Evolutionary conservation across 2,888 invertebrate genomes (phyloP).

Genomic region (Smittia sp.): DNA sequence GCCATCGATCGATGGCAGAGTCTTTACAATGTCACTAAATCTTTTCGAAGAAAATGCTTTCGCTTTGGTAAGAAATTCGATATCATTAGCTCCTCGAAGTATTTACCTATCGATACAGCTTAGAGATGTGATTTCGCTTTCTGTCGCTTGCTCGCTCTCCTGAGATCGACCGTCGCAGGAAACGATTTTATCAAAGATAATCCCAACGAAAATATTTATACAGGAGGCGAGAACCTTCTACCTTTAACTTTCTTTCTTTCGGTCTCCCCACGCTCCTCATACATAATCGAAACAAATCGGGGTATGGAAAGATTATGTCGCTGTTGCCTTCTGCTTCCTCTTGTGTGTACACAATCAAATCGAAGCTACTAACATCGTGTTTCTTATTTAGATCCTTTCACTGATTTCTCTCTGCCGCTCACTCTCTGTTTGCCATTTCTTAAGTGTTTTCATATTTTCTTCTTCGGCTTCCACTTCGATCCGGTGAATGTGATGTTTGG

Average conservation of each 20-base stretch:
- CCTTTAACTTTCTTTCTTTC: neutral
- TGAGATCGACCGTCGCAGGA: neutral
- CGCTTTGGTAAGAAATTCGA: neutral
- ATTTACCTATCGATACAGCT: slow-evolving; percentile 25
- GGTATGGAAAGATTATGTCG: slow-evolving; percentile 28
- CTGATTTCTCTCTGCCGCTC: slow-evolving; percentile 21
- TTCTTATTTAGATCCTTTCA: slow-evolving; percentile 40
- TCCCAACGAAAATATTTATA: slow-evolving; percentile 31
- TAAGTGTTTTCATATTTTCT: slow-evolving; percentile 32
- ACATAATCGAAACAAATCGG: slow-evolving; percentile 38
- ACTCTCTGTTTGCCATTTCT: neutral
- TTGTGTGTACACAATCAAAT: slow-evolving; percentile 1
- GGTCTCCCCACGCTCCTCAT: neutral
- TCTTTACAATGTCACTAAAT: neutral
- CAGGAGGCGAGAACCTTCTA: neutral
- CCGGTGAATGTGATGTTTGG: slow-evolving; percentile 16
- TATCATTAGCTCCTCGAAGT: slow-evolving; percentile 3
- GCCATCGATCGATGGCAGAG: neutral
- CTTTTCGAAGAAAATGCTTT: neutral
- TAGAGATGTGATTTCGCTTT: slow-evolving; percentile 15
- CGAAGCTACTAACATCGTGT: slow-evolving; percentile 26
- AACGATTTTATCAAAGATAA: slow-evolving; percentile 5
- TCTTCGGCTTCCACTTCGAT: slow-evolving; percentile 11
- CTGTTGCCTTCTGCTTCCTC: neutral
- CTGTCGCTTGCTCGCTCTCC: neutral